Percentiles rank a stretch among this genome's conserved stretches.
phyloP scores from a whole-genome alignment of 2,797 vertebrate genomes.

The Hemitrygon akajei region DNA sequence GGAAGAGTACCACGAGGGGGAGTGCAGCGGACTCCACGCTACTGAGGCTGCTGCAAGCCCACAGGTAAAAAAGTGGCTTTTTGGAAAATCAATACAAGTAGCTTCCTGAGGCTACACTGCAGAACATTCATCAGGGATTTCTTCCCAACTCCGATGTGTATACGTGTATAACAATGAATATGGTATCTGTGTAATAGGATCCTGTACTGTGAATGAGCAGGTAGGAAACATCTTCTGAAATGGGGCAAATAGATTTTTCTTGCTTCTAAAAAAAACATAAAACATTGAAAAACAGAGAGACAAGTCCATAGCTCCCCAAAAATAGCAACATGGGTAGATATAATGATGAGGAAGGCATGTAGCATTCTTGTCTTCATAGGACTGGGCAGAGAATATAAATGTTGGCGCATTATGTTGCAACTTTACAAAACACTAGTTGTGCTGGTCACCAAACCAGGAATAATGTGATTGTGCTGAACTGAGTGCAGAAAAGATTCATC shows the following conservation, averaged over 20 bases:
- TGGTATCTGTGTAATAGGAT: not conserved
- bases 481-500: no score
- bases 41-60: not conserved
- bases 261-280: not conserved
- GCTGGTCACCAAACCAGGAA: no score
- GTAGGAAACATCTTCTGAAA: not conserved
- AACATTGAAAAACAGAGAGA: no score
- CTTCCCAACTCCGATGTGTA: not conserved
- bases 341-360: no score
- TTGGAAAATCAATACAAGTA: not conserved
- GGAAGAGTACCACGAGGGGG: conserved; percentile 67
- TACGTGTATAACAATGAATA: not conserved
- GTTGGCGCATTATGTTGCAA: no score
- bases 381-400: no score
- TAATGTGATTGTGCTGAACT: no score
- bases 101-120: not conserved
- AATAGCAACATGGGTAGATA: no score
- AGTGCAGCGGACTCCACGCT: conserved; percentile 46
- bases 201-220: not conserved
- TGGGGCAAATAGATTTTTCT: conserved; percentile 15
- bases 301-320: no score
- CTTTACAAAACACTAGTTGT: no score
- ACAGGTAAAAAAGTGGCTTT: not conserved
- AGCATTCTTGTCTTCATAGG: no score
- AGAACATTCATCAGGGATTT: not conserved